Percentiles rank a stretch among this genome's conserved stretches.
These are phyloP conservation scores for Platerodrilus igneus DNA, from an alignment of 2,888 invertebrate genomes.

Conservation along the genomic window DNA sequence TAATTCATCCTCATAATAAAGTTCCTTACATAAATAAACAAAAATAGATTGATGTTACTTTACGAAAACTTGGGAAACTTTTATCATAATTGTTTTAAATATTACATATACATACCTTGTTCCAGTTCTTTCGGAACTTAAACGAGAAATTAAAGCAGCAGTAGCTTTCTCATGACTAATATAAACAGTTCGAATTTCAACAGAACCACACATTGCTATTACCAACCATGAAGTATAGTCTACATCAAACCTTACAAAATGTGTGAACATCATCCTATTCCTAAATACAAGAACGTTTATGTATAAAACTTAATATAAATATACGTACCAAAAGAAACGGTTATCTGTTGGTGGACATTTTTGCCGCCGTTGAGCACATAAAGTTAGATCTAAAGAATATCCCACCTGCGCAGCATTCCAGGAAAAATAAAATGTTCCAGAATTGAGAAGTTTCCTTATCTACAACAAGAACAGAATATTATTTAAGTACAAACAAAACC, in stretches of 20 bases:
- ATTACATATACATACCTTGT: constrained; percentile 57
- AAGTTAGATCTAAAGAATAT: constrained; percentile 77
- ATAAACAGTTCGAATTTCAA: constrained; percentile 97
- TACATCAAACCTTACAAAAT: constrained; percentile 86
- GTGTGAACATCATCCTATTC: constrained; percentile 93
- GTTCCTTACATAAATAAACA: no score
- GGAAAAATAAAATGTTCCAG: constrained; percentile 98
- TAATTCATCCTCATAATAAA: no score
- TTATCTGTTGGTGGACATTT: constrained; percentile 82
- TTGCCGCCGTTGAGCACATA: constrained; percentile 86
- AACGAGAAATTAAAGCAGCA: constrained; percentile 90
- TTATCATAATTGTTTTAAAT: not conserved
- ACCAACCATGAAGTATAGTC: constrained; percentile 88
- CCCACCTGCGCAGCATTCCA: constrained; percentile 54
- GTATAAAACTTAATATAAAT: not conserved
- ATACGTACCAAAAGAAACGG: constrained; percentile 85
- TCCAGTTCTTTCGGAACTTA: constrained; percentile 97
- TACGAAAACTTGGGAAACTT: not conserved
- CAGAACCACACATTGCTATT: constrained; percentile 94
- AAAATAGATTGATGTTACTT: no score
- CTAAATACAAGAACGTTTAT: constrained; percentile 43
- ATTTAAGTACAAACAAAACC: not conserved
- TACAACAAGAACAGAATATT: constrained; percentile 17
- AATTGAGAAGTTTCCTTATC: constrained; percentile 83
- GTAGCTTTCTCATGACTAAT: constrained; percentile 91